A percentile compares a stretch with the other conserved stretches of the same genome.
phyloP scores from a whole-genome alignment of 2,888 invertebrate species.

The Leptinotarsa tumamoca region DNA sequence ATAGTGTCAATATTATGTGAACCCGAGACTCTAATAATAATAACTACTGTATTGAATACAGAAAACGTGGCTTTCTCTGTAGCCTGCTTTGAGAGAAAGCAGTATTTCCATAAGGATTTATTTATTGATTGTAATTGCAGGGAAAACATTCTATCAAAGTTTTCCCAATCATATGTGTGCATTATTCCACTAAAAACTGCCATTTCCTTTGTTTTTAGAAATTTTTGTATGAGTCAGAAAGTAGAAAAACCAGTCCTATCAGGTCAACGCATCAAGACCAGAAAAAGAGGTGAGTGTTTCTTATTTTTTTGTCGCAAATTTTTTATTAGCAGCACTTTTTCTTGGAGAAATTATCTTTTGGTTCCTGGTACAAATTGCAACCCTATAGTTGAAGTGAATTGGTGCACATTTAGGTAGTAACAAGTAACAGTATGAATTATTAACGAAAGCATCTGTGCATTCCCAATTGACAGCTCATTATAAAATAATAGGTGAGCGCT shows the following conservation, averaged over 20 bases:
- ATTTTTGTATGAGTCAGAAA: conserved; percentile 99
- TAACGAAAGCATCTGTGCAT: no score
- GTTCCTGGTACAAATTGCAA: no score
- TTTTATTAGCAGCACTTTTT: no score
- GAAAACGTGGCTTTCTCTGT: conserved; percentile 14
- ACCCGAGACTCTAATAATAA: background rate
- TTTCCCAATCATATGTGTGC: no score
- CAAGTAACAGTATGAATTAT: no score
- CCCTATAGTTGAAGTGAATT: no score
- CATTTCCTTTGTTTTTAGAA: conserved; percentile 59
- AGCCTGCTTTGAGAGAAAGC: background rate
- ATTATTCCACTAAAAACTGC: background rate
- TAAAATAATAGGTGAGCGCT: no score
- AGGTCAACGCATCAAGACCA: conserved; percentile 99
- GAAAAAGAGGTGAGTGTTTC: conserved; percentile 93
- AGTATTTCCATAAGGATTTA: background rate
- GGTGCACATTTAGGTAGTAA: no score
- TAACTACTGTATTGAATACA: background rate
- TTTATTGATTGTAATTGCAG: background rate
- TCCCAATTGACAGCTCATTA: no score
- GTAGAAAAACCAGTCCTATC: conserved; percentile 99
- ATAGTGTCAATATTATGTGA: no score
- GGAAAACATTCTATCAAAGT: no score
- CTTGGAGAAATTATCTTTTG: no score
- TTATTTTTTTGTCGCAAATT: background rate